Conservation (phyloP, 2,797 vertebrate genomes). For the Acanthurus lineatus region DNA sequence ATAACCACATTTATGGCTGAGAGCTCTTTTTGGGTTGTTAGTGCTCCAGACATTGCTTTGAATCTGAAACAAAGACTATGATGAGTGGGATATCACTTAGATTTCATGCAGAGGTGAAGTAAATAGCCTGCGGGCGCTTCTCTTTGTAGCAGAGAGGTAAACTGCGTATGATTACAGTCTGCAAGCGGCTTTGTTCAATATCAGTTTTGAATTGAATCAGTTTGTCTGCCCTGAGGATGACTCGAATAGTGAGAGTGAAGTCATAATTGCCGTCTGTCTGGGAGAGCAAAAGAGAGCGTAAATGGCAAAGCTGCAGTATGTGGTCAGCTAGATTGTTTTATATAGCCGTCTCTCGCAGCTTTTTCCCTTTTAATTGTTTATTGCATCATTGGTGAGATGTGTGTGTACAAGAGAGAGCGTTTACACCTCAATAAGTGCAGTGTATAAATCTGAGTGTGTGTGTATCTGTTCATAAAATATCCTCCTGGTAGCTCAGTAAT, state of each 20-base stretch:
- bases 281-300: conserved; percentile 33
- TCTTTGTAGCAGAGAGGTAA: conserved; percentile 37
- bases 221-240: conserved; percentile 60
- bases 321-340: conserved; percentile 45
- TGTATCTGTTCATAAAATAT: conserved; percentile 32
- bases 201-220: conserved; percentile 53
- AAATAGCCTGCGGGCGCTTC: conserved; percentile 42
- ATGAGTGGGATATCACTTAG: conserved; percentile 38
- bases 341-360: background rate
- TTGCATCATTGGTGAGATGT: conserved; percentile 1
- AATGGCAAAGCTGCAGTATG: conserved; percentile 21
- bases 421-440: conserved; percentile 4
- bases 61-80: conserved; percentile 37
- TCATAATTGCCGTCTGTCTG: conserved; percentile 62
- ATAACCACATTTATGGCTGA: conserved; percentile 19
- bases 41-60: background rate
- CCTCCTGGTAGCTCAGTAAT: conserved; percentile 46
- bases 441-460: conserved; percentile 29
- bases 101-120: conserved; percentile 49
- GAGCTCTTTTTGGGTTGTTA: conserved; percentile 36
- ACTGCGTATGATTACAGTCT: conserved; percentile 48
- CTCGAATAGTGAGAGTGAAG: conserved; percentile 58
- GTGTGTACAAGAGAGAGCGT: conserved; percentile 8
- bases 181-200: conserved; percentile 39
- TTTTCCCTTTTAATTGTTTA: conserved; percentile 17